Percentiles rank a stretch among this genome's conserved stretches.
Conservation (phyloP, 2,888 invertebrate species). For the Drosophila prostipennis region DNA sequence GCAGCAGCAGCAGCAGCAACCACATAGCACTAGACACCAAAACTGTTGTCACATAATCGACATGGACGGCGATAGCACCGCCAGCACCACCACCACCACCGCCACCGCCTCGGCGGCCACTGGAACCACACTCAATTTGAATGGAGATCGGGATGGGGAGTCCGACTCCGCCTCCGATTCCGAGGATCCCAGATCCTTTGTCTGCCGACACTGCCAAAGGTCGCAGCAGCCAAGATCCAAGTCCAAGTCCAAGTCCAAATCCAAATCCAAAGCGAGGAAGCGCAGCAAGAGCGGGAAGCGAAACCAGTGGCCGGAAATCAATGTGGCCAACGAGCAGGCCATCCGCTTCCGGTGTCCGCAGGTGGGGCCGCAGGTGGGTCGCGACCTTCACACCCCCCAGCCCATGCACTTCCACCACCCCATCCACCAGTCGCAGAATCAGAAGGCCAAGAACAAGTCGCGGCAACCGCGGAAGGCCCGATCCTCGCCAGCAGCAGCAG, state of each 20-base stretch:
- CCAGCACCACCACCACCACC: constrained; percentile 53
- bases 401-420: constrained; percentile 82
- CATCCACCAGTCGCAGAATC: constrained; percentile 49
- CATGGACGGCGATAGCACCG: constrained; percentile 54
- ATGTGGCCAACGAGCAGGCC: constrained; percentile 80
- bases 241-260: constrained; percentile 30
- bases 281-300: constrained; percentile 64
- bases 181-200: not conserved
- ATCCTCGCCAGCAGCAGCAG: constrained; percentile 14
- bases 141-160: constrained; percentile 25
- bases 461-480: constrained; percentile 26
- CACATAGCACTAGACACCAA: constrained; percentile 59
- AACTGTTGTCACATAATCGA: constrained; percentile 64
- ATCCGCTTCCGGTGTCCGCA: constrained; percentile 82
- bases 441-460: constrained; percentile 23
- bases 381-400: constrained; percentile 74
- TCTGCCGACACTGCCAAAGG: constrained; percentile 81
- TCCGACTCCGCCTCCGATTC: constrained; percentile 28
- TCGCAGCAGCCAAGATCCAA: constrained; percentile 52
- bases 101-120: constrained; percentile 58
- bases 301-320: constrained; percentile 67
- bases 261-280: constrained; percentile 49
- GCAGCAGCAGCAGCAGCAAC: constrained; percentile 55
- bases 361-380: constrained; percentile 80
- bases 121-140: constrained; percentile 44